Conservation (phyloP, 2,113 vertebrate genomes). For the Indicator maculatus region DNA sequence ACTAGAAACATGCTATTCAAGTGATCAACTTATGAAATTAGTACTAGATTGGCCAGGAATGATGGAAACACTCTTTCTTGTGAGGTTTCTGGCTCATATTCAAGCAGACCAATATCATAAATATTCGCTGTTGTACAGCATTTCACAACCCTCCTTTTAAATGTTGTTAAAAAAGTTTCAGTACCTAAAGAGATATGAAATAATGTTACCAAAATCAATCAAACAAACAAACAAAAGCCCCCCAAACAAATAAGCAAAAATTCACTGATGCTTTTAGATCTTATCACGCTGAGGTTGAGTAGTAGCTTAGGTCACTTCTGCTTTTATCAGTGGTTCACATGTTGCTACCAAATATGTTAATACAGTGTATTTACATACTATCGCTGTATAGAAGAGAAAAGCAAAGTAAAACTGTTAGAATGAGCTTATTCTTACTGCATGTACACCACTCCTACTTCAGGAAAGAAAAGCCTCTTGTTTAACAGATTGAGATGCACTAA, state of each 20-base stretch:
- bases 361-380: constrained; percentile 3
- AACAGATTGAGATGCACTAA: constrained; percentile 15
- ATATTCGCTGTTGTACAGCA: neutral
- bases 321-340: neutral
- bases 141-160: neutral
- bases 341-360: neutral
- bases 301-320: neutral
- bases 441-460: neutral
- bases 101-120: neutral
- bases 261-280: neutral
- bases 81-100: neutral
- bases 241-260: neutral
- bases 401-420: constrained; percentile 19
- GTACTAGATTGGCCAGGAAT: neutral
- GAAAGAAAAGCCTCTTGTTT: constrained; percentile 55
- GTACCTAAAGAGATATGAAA: neutral
- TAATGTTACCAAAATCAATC: neutral
- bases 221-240: no score
- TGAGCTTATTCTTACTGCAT: constrained; percentile 27
- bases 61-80: neutral
- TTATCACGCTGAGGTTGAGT: neutral
- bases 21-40: neutral
- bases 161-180: neutral
- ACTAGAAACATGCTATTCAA: neutral
- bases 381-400: neutral